These are phyloP conservation scores for Danio aesculapii DNA, from an alignment of 2,797 vertebrate genomes.

Conservation along the genomic window DNA sequence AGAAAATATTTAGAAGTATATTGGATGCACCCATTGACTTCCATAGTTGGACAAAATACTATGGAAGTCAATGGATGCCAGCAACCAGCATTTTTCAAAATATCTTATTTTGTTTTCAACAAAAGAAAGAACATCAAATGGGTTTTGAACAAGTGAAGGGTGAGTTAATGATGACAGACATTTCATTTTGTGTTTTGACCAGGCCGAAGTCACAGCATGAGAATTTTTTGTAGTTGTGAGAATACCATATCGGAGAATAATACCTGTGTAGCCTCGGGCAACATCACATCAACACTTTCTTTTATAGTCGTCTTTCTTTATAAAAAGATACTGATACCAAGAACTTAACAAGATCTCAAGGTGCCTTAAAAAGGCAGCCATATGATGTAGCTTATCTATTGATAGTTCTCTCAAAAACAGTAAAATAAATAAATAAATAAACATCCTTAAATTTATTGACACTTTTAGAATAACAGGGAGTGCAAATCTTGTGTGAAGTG, in stretches of 20 bases:
- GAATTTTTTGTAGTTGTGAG: neutral
- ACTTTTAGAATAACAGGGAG: neutral
- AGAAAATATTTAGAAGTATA: no score
- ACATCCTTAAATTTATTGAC: neutral
- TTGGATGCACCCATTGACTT: no score
- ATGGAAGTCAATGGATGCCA: no score
- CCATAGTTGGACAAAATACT: no score
- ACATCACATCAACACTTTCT: slow-evolving; percentile 22
- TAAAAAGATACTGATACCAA: slow-evolving; percentile 10
- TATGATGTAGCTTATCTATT: neutral
- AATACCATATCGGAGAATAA: slow-evolving; percentile 30
- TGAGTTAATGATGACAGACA: no score
- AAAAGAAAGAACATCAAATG: no score
- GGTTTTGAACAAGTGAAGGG: no score
- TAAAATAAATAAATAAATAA: no score
- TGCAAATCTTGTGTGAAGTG: neutral
- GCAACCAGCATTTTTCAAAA: no score
- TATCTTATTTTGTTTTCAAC: no score
- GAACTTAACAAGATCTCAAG: neutral
- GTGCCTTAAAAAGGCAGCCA: slow-evolving; percentile 22
- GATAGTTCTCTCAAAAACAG: neutral
- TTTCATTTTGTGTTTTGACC: neutral
- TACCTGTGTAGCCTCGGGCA: slow-evolving; percentile 1
- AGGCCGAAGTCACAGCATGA: neutral
- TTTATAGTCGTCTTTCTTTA: neutral